These are phyloP conservation scores for Antechinus flavipes DNA, from an alignment of 2,113 vertebrate species.

Conservation along the genomic window DNA sequence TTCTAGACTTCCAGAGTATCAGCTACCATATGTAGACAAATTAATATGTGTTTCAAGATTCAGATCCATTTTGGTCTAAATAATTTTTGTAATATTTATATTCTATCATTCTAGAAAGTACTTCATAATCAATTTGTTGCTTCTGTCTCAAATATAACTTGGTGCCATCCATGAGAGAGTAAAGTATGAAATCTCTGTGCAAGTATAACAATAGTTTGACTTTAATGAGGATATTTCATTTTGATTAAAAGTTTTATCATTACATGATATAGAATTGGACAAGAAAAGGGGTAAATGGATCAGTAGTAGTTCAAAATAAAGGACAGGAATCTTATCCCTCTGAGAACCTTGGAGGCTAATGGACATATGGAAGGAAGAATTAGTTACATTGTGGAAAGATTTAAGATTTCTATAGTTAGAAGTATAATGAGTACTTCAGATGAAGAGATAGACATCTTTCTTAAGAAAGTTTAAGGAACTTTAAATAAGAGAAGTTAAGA, in stretches of 20 bases:
- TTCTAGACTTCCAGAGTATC: neutral
- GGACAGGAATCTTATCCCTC: slow-evolving; percentile 1
- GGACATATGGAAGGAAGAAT: neutral
- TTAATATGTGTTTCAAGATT: neutral
- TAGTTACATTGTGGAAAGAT: neutral
- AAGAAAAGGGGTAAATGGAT: slow-evolving; percentile 18
- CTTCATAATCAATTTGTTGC: neutral
- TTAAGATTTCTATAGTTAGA: neutral
- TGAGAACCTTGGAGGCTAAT: neutral
- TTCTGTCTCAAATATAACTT: slow-evolving; percentile 5
- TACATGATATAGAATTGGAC: slow-evolving; percentile 26
- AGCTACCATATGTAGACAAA: neutral
- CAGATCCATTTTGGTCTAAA: too few species aligned
- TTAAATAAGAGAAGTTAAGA: neutral
- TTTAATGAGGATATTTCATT: slow-evolving; percentile 11
- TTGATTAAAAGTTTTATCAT: slow-evolving; percentile 30
- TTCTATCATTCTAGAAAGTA: slow-evolving; percentile 21
- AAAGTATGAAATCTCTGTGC: neutral
- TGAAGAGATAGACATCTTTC: neutral
- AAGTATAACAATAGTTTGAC: neutral
- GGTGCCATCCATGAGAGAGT: neutral
- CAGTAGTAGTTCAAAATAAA: slow-evolving; percentile 2
- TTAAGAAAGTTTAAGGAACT: neutral
- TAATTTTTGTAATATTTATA: slow-evolving; percentile 4
- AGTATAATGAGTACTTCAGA: neutral